Evolutionary conservation across 1,140 invertebrate genomes (phyloP), one percentile per base, ranked within the genome.

Genomic region (Cydia pomonella): DNA sequence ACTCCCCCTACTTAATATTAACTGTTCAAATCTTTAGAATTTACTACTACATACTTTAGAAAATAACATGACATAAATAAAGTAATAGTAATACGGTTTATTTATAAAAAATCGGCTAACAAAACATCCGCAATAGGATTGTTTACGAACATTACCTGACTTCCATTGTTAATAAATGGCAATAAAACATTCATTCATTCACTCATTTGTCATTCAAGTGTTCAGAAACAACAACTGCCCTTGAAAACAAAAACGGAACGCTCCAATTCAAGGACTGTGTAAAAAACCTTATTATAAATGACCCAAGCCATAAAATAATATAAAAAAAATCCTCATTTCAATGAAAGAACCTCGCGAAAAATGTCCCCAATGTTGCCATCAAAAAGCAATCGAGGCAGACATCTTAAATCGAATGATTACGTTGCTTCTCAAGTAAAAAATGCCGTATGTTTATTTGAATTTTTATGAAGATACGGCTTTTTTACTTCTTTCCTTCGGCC

Each of bases 331-430:
- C n/a, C 41, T 16, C 4, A 50, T 18, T 53, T 53, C 21, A 23
- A 59, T 23, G 6, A 53, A 59, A 59, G 7, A 59, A 10, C 53
- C 9, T n/a, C 53, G 53, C 53, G 53, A 59, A 59, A 59, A 10
- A 59, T 59, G 53, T 59, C 53, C 53, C 9, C 53, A 59, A 59
- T 59, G 53, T 59, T 69, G 29, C 23, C 64, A 69, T 69, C 64
- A 69, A 69, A 33, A 69, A 69, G 16, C 64, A 69, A 69, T 69
- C 27, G 27, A n/a, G 27, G 27, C 33, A 13, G 71, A 47, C 29
- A 47, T 25, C 38, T 72, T 72, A 50, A 72, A 72, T 72, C 71
- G 71, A 69, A 23, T 44, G 71, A 72, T 72, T 72, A 72, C 18
- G 6, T 21, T 41, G 71, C 0, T 13, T 12, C 71, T 50, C 16